A percentile compares a stretch with the other conserved stretches of the same genome.
These are phyloP conservation scores for Spisula subtruncata DNA, from an alignment of 2,888 invertebrate species.

Conservation along the genomic window DNA sequence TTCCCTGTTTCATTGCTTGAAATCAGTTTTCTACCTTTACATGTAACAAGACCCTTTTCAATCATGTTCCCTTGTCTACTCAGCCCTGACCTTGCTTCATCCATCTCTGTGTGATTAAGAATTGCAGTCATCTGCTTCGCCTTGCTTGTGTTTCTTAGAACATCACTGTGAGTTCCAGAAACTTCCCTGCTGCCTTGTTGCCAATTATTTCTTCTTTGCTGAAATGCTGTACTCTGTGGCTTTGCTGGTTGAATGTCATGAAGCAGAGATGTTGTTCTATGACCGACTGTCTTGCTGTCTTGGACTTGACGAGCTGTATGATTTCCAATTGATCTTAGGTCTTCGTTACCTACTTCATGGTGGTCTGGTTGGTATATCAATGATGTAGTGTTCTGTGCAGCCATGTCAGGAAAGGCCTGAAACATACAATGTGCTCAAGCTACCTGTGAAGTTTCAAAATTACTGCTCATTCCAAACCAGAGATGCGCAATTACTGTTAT, in stretches of 20 bases:
- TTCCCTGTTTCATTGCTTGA: background rate
- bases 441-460: too few species aligned
- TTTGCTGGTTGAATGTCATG: background rate
- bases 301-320: background rate
- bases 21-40: background rate
- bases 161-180: background rate
- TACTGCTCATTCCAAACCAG: too few species aligned
- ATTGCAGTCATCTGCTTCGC: background rate
- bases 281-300: background rate
- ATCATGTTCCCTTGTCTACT: background rate
- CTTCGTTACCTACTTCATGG: background rate
- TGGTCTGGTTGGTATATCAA: background rate
- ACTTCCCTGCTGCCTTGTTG: background rate
- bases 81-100: background rate
- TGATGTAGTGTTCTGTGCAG: background rate
- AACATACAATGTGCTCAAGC: background rate
- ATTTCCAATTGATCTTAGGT: background rate
- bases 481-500: too few species aligned
- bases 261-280: background rate
- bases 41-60: background rate
- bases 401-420: background rate
- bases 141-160: background rate
- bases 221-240: background rate
- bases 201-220: background rate
- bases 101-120: background rate